Evolutionary conservation across 2,888 invertebrate genomes (phyloP).

Genomic region (Saturnia pavonia): DNA sequence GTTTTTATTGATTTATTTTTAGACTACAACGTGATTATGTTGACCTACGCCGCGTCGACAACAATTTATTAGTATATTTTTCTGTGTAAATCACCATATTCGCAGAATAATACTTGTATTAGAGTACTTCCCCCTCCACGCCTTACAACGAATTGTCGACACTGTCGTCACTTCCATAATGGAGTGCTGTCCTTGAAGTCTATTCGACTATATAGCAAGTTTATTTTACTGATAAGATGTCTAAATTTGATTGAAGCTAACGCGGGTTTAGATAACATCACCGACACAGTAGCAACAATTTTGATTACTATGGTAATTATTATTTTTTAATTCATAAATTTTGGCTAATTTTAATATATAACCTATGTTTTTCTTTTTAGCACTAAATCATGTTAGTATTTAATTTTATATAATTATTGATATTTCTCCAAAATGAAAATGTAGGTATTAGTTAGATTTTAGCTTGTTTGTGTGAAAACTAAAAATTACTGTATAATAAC

Average conservation of each 20-base stretch:
- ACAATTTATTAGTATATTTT: too few species aligned
- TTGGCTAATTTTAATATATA: too few species aligned
- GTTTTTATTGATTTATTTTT: not conserved
- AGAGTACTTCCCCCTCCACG: not conserved
- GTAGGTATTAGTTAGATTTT: not conserved
- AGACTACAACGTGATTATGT: not conserved
- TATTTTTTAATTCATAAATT: not conserved
- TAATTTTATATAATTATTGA: not conserved
- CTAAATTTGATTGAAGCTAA: not conserved
- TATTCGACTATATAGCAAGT: not conserved
- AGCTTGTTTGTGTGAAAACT: not conserved
- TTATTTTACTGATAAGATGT: conserved; percentile 2
- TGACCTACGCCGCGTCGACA: not conserved
- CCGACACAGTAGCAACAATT: not conserved
- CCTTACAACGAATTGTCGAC: not conserved
- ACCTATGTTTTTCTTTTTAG: too few species aligned
- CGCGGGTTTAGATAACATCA: conserved; percentile 6
- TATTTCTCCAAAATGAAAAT: not conserved
- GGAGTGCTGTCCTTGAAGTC: not conserved
- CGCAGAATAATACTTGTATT: not conserved
- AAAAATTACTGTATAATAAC: too few species aligned
- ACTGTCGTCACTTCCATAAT: not conserved
- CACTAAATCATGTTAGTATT: too few species aligned
- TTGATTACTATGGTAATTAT: not conserved
- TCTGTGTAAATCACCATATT: too few species aligned